Percentiles rank a stretch among this genome's conserved stretches.
Evolutionary conservation across 2,888 invertebrate species (phyloP).

Genomic region (Clitarchus hookeri): DNA sequence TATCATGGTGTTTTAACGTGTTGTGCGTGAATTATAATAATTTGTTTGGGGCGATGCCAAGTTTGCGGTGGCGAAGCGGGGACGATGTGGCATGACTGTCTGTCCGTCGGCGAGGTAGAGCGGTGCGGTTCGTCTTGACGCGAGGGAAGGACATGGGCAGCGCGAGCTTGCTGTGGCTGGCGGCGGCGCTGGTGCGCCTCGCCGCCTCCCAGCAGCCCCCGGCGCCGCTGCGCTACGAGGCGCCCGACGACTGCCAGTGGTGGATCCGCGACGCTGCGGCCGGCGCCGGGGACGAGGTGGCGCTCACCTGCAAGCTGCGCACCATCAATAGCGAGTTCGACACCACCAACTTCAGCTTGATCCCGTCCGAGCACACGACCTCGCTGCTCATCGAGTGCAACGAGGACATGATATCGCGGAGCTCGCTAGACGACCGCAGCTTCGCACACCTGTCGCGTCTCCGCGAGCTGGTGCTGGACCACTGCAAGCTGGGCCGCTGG

Average conservation of each 20-base stretch:
- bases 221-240: slow-evolving; percentile 68
- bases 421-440: slow-evolving; percentile 75
- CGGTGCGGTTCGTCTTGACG: background rate
- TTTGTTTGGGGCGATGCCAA: background rate
- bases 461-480: slow-evolving; percentile 78
- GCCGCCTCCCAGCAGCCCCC: slow-evolving; percentile 36
- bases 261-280: slow-evolving; percentile 63
- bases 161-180: background rate
- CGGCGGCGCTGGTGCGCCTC: background rate
- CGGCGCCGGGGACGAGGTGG: slow-evolving; percentile 66
- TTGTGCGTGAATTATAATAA: background rate
- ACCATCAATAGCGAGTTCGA: slow-evolving; percentile 87
- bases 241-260: slow-evolving; percentile 86
- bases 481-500: slow-evolving; percentile 85
- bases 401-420: slow-evolving; percentile 78
- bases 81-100: background rate
- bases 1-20: background rate
- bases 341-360: slow-evolving; percentile 85
- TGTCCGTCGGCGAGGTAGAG: background rate
- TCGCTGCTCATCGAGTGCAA: slow-evolving; percentile 79
- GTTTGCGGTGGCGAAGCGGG: background rate
- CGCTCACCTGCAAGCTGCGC: slow-evolving; percentile 77
- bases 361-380: slow-evolving; percentile 81
- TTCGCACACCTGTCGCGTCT: slow-evolving; percentile 80
- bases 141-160: background rate